These are phyloP conservation scores for Tragelaphus scriptus DNA, from an alignment of 2,113 vertebrate genomes.

Conservation along the genomic window DNA sequence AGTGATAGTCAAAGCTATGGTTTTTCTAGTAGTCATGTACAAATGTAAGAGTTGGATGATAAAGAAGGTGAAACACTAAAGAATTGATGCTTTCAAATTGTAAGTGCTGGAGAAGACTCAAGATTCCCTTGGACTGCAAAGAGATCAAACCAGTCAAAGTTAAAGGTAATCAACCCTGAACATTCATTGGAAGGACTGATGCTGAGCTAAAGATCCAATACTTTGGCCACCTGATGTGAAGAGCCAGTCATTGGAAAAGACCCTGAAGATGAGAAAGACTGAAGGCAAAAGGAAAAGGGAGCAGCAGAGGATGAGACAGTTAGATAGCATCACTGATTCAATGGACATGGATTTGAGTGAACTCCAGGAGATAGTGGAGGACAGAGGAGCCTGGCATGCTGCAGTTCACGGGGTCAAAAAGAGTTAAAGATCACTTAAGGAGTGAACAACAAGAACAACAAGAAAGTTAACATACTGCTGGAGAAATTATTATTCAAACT, in stretches of 20 bases:
- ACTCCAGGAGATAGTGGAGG: neutral
- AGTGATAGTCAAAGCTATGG: neutral
- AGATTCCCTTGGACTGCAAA: neutral
- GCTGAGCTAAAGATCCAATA: neutral
- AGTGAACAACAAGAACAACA: neutral
- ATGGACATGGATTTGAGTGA: neutral
- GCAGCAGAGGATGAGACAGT: neutral
- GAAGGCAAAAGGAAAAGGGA: neutral
- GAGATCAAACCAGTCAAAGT: neutral
- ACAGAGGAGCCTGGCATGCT: neutral
- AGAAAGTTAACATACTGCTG: neutral
- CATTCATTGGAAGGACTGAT: neutral
- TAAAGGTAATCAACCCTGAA: neutral
- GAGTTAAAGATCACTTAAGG: neutral
- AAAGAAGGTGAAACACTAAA: neutral
- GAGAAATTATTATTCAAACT: neutral
- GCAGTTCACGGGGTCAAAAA: neutral
- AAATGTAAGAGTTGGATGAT: neutral
- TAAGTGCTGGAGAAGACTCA: neutral
- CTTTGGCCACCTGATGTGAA: neutral
- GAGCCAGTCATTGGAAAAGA: neutral
- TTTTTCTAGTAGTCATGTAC: neutral
- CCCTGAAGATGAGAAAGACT: neutral
- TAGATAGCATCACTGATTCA: neutral
- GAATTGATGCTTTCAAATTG: neutral